A percentile compares a stretch with the other conserved stretches of the same genome.
phyloP scores from a whole-genome alignment of 2,113 vertebrate genomes.

The Cynoglossus semilaevis region DNA sequence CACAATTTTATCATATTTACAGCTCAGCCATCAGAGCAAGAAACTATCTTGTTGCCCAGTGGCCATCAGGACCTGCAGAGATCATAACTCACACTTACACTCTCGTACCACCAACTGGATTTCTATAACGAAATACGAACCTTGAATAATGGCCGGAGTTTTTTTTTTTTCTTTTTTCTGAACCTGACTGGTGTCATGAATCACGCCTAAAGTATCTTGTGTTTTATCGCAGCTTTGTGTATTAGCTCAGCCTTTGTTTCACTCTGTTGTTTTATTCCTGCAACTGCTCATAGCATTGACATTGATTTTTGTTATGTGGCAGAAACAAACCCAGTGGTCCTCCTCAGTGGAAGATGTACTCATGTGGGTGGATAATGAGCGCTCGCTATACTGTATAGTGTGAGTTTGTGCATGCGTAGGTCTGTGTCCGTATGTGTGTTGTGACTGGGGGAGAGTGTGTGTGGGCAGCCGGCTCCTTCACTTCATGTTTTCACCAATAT shows the following conservation, averaged over 20 bases:
- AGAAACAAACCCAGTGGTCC: slow-evolving; percentile 49
- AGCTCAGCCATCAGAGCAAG: slow-evolving; percentile 18
- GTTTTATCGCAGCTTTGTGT: slow-evolving; percentile 43
- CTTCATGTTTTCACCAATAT: slow-evolving; percentile 68
- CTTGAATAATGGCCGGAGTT: slow-evolving; percentile 21
- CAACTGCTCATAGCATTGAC: slow-evolving; percentile 40
- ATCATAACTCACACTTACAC: slow-evolving; percentile 24
- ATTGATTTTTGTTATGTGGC: slow-evolving; percentile 61
- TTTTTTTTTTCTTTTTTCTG: slow-evolving; percentile 12
- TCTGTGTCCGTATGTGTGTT: slow-evolving; percentile 42
- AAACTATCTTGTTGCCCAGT: slow-evolving; percentile 32
- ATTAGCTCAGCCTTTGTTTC: slow-evolving; percentile 55
- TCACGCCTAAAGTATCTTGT: slow-evolving; percentile 39
- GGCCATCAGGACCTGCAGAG: slow-evolving; percentile 13
- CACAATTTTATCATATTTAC: slow-evolving; percentile 28
- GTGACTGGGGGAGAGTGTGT: slow-evolving; percentile 54
- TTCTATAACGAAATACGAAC: slow-evolving; percentile 26
- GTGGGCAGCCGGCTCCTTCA: slow-evolving; percentile 57
- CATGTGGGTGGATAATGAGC: slow-evolving; percentile 65
- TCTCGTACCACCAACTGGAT: slow-evolving; percentile 32
- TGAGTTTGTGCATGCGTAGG: slow-evolving; percentile 48
- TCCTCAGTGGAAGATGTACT: slow-evolving; percentile 54
- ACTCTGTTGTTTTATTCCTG: slow-evolving; percentile 45
- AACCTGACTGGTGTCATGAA: slow-evolving; percentile 28
- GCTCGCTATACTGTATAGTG: slow-evolving; percentile 44